phyloP scores from a whole-genome alignment of 2,888 invertebrate species.

The Tribolium freemani region DNA sequence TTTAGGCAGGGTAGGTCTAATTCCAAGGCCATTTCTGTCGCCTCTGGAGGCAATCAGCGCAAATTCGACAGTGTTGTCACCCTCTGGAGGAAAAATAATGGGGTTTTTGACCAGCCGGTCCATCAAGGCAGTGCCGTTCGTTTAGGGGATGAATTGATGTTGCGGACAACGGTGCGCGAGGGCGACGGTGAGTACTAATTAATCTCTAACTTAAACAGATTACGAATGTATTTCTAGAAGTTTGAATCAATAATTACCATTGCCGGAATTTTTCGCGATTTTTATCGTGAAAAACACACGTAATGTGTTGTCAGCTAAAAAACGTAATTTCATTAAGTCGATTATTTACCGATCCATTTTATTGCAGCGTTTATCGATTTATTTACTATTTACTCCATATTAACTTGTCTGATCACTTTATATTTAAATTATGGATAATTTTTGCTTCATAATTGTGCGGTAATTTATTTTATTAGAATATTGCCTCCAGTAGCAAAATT shows the following conservation, averaged over 20 bases:
- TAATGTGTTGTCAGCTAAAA: neutral
- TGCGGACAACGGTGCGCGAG: conserved; percentile 70
- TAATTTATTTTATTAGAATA: neutral
- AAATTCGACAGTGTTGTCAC: conserved; percentile 71
- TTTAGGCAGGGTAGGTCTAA: conserved; percentile 18
- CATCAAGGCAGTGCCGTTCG: conserved; percentile 71
- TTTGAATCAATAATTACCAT: neutral
- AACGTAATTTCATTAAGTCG: neutral
- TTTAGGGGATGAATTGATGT: conserved; percentile 72
- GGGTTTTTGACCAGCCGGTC: conserved; percentile 70
- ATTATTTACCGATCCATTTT: neutral
- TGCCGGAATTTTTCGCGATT: neutral
- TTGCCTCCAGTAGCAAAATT: neutral
- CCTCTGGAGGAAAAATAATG: conserved; percentile 68
- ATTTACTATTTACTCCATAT: neutral
- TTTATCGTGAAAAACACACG: neutral
- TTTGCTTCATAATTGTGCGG: neutral
- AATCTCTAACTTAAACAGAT: conserved; percentile 25
- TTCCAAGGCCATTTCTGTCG: conserved; percentile 58
- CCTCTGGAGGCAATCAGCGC: conserved; percentile 71
- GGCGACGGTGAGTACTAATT: conserved; percentile 69
- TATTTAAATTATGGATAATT: neutral
- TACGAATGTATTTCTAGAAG: conserved; percentile 7
- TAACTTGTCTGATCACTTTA: neutral
- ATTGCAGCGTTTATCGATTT: neutral